Evolutionary conservation across 2,113 vertebrate species (phyloP), one percentile per base, ranked within the genome.

Genomic region (Taxidea taxus): DNA sequence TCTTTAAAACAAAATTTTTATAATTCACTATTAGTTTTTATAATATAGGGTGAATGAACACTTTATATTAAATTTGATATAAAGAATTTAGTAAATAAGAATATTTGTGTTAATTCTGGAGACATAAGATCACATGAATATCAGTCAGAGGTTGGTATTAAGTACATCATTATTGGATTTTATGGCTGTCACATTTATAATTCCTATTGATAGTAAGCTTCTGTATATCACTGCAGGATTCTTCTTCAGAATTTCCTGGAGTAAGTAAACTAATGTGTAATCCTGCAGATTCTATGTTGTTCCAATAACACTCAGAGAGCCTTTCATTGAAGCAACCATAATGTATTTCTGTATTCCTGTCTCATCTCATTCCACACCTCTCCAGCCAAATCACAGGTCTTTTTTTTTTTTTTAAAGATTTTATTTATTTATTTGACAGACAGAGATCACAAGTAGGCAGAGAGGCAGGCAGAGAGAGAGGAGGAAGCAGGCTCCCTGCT

Each of bases 51-150:
- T 42, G 47, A 92, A 7, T 44, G 11, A 20, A 47, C 62, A 81
- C 6, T 25, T 91, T 39, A 66, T 82, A 81, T 42, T 64, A 95
- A 92, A 82, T 56, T 82, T 77, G 27, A 1, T 47, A 39, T 70
- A 54, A 95, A 87, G 0, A 66, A 90, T 85, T 85, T n/a, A 92
- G 31, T 75, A 84, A 95, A 68, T 68, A 64, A 95, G 25, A 94
- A 88, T 75, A 1, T 62, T 25, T 91, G 8, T 77, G 60, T 68
- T 84, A 70, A 75, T 85, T 91, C 66, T 11, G 68, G 49, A 66
- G 34, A 83, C n/a, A 56, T 39, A 90, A 51, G 21, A 29, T 90
- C 21, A 86, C 7, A 60, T 84, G 44, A 37, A 85, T 93, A 27
- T 82, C 62, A 47, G 2, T n/a, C 20, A 87, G 31, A 74, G 27